A percentile compares a stretch with the other conserved stretches of the same genome.
These are phyloP conservation scores for Porites divaricata DNA, from an alignment of 92 coral and sea anemone species.

Conservation along the genomic window DNA sequence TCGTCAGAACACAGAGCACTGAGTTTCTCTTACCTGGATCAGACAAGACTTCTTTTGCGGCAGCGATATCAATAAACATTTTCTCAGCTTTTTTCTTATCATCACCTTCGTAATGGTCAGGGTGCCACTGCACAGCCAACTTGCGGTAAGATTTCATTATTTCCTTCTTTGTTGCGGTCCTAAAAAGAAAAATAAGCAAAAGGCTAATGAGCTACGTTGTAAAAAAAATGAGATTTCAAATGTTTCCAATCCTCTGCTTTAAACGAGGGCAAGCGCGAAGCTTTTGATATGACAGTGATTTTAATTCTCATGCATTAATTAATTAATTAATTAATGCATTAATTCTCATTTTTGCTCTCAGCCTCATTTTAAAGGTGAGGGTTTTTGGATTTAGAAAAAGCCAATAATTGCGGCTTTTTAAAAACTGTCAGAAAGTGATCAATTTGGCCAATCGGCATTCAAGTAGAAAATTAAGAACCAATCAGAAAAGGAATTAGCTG, in stretches of 20 bases:
- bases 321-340: no score
- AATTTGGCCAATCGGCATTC: no score
- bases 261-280: no score
- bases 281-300: no score
- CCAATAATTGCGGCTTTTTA: no score
- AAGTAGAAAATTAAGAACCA: no score
- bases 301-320: no score
- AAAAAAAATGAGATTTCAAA: no score
- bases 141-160: constrained; percentile 91
- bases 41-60: constrained; percentile 95
- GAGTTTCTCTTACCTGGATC: constrained; percentile 80
- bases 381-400: neutral
- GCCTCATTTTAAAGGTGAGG: neutral
- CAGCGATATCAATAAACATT: constrained; percentile 96
- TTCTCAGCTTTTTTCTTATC: constrained; percentile 93
- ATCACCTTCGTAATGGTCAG: constrained; percentile 91
- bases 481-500: no score
- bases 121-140: constrained; percentile 97
- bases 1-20: neutral
- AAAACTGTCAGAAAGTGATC: no score
- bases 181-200: constrained; percentile 17
- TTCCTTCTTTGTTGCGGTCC: constrained; percentile 93
- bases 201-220: neutral
- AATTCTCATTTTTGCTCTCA: no score
- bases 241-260: no score